Conservation (phyloP, 2,113 vertebrate species). For the Halichoerus grypus region DNA sequence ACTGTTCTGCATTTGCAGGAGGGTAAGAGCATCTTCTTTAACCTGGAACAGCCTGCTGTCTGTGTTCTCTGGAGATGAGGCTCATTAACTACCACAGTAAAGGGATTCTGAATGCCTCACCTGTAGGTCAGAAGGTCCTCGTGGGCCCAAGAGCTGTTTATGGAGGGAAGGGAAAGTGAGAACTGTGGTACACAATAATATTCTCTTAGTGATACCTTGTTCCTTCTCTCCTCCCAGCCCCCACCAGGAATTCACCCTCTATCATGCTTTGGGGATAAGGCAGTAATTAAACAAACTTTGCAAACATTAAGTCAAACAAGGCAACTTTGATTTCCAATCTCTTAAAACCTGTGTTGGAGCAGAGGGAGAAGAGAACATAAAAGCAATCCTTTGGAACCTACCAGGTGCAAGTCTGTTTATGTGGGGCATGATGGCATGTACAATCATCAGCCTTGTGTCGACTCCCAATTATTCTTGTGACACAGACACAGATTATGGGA, state of each 20-base stretch:
- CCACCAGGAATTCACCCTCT: not conserved
- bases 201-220: not conserved
- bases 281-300: slow-evolving; percentile 53
- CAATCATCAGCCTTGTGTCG: slow-evolving; percentile 56
- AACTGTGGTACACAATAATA: not conserved
- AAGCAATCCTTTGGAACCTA: slow-evolving; percentile 39
- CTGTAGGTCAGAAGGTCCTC: slow-evolving; percentile 43
- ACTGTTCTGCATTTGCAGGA: not conserved
- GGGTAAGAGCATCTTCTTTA: slow-evolving; percentile 14
- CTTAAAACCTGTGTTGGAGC: slow-evolving; percentile 39
- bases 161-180: not conserved
- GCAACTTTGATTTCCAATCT: slow-evolving; percentile 48
- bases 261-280: not conserved
- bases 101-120: not conserved
- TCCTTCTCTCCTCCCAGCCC: not conserved
- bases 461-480: slow-evolving; percentile 44
- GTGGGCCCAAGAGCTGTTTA: slow-evolving; percentile 25
- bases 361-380: slow-evolving; percentile 43
- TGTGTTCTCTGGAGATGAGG: slow-evolving; percentile 51
- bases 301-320: slow-evolving; percentile 32
- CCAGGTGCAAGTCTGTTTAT: slow-evolving; percentile 42
- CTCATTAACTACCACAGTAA: slow-evolving; percentile 46
- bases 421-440: not conserved
- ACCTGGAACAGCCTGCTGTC: slow-evolving; percentile 9
- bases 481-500: slow-evolving; percentile 36